Percentiles rank a stretch among this genome's conserved stretches.
phyloP scores from a whole-genome alignment of 2,888 invertebrate genomes.

The Psococerastis gibbosa region DNA sequence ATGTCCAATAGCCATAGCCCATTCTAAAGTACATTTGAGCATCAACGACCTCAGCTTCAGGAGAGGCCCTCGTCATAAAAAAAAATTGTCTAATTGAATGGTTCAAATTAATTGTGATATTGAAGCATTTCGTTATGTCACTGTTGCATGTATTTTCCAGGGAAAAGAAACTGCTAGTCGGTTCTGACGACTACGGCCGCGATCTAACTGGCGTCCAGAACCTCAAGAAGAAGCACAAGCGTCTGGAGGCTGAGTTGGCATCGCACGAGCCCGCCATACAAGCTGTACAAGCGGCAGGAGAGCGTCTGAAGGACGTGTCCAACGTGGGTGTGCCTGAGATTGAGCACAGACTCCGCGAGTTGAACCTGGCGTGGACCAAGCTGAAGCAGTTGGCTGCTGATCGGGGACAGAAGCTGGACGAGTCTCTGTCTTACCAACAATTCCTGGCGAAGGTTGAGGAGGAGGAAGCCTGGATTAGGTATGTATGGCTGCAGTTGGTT shows the following conservation, averaged over 20 bases:
- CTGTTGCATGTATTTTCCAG: slow-evolving; percentile 27
- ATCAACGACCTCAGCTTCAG: too few relatives aligned
- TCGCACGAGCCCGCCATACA: slow-evolving; percentile 96
- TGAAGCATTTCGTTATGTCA: too few relatives aligned
- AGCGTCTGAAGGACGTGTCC: slow-evolving; percentile 85
- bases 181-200: slow-evolving; percentile 95
- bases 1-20: too few relatives aligned
- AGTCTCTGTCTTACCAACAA: slow-evolving; percentile 93
- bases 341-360: slow-evolving; percentile 61
- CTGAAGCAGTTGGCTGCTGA: slow-evolving; percentile 71
- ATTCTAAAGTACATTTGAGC: too few relatives aligned
- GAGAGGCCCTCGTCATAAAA: too few relatives aligned
- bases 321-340: slow-evolving; percentile 85
- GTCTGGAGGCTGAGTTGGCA: slow-evolving; percentile 93
- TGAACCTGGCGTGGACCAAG: slow-evolving; percentile 88
- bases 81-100: too few relatives aligned
- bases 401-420: slow-evolving; percentile 85
- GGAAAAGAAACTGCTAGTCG: slow-evolving; percentile 92
- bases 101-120: too few relatives aligned
- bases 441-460: slow-evolving; percentile 96
- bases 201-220: slow-evolving; percentile 98
- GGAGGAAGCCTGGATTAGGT: slow-evolving; percentile 95
- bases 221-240: slow-evolving; percentile 94
- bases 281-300: slow-evolving; percentile 74
- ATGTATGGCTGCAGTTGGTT: too few relatives aligned